Evolutionary conservation across 2,888 invertebrate species (phyloP), one percentile per base, ranked within the genome.

Genomic region (Ophioninae sp.): DNA sequence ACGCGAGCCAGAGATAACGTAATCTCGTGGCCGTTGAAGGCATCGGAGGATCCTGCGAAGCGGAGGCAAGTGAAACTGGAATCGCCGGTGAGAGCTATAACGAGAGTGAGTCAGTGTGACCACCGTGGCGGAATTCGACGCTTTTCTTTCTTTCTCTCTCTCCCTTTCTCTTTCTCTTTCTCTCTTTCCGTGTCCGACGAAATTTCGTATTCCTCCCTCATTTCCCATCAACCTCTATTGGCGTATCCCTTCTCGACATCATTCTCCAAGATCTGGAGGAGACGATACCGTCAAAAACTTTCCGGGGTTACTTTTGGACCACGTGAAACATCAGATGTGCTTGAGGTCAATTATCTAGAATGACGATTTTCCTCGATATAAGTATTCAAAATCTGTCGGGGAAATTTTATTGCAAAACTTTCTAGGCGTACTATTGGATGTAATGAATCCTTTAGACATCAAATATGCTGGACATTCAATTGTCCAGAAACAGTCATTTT

Each of bases 1-100:
- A 89, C 88, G 88, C 87, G 85, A 62, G 39, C 67, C 8, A 30
- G 56, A 90, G 91, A 91, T 91, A 91, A 90, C 90, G 90, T 91
- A 91, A 91, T 91, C 91, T 90, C 85, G 73, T 76, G 80, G 69
- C 50, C 41, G 79, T 72, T 70, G 78, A 75, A 77, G 72, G 72
- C 57, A 72, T 83, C 3, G 85, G 86, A 68, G 73, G 72, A 80
- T 56, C 56, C 50, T 67, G 59, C 67, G 64, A 73, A 62, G 73
- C 87, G 87, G 88, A 86, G 89, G 89, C 87, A 88, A 85, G 85
- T 83, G 76, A 85, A 86, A 84, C 85, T 84, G 78, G 83, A 81
- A 84, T 84, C 61, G 74, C 59, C 56, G 44, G 69, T 64, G 64
- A 64, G 68, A 69, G 76, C 80, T 59, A 77, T 79, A 79, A 79